Evolutionary conservation across 1,140 invertebrate species (phyloP).

Genomic region (Geopemphigus sp.): DNA sequence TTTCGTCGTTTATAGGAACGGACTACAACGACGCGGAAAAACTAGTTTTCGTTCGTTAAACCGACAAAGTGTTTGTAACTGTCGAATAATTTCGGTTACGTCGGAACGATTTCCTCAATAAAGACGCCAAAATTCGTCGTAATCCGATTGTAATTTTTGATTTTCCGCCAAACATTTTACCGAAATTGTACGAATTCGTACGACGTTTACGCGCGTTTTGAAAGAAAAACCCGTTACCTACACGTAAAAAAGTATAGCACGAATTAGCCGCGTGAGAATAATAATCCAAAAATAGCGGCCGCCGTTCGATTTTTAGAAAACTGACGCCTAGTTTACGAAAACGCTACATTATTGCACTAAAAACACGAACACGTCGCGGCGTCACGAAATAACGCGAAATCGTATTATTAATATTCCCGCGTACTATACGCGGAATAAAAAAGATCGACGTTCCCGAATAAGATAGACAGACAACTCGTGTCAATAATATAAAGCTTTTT

Average conservation of each 20-base stretch:
- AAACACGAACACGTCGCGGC: neutral
- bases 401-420: neutral
- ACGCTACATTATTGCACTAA: neutral
- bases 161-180: neutral
- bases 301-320: no score
- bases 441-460: neutral
- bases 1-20: neutral
- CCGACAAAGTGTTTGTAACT: constrained; percentile 12
- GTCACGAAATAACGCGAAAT: neutral
- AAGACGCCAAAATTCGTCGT: neutral
- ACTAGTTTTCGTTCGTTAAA: constrained; percentile 13
- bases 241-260: no score
- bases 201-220: no score
- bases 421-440: neutral
- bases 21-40: neutral
- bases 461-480: constrained; percentile 12
- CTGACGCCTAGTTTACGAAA: no score
- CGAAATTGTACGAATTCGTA: neutral
- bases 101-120: no score
- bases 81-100: neutral
- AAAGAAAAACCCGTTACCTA: no score
- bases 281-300: no score
- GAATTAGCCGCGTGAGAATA: no score
- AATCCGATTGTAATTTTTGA: neutral
- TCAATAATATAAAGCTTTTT: constrained; percentile 29